A percentile compares a stretch with the other conserved stretches of the same genome.
These are phyloP conservation scores for Parauchenoglanis punctatus DNA, from an alignment of 2,797 vertebrate genomes.

Conservation along the genomic window DNA sequence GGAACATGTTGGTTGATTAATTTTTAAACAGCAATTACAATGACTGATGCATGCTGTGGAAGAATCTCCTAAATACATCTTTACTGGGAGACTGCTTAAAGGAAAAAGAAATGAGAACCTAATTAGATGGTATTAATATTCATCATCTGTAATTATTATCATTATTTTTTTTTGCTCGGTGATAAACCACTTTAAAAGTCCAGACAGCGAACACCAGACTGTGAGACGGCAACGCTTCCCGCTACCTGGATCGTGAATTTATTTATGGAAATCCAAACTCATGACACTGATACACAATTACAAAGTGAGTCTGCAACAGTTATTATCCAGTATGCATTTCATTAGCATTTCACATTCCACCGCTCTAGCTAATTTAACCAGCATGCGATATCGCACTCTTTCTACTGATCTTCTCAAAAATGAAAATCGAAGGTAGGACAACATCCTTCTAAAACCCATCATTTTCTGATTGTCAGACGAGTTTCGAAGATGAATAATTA, in stretches of 20 bases:
- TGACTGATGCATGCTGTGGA: not conserved
- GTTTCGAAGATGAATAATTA: not conserved
- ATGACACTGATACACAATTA: not conserved
- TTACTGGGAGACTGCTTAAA: not conserved
- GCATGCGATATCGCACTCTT: not conserved
- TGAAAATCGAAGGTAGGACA: not conserved
- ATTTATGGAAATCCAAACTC: not conserved
- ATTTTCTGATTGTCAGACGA: not conserved
- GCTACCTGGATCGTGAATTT: not conserved
- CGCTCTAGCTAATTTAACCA: not conserved
- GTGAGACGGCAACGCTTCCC: not conserved
- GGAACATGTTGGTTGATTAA: not conserved
- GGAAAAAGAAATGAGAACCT: no score
- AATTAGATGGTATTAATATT: not conserved
- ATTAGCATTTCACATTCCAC: not conserved
- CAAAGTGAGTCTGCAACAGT: not conserved
- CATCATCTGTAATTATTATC: not conserved
- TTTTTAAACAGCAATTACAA: slow-evolving; percentile 12
- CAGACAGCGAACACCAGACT: not conserved
- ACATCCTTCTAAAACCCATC: not conserved
- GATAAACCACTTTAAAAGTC: not conserved
- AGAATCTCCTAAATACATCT: not conserved
- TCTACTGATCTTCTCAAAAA: not conserved
- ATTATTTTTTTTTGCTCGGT: not conserved
- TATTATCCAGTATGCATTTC: not conserved